Conservation (phyloP, 2,113 vertebrate genomes). For the Sigmodon hispidus region DNA sequence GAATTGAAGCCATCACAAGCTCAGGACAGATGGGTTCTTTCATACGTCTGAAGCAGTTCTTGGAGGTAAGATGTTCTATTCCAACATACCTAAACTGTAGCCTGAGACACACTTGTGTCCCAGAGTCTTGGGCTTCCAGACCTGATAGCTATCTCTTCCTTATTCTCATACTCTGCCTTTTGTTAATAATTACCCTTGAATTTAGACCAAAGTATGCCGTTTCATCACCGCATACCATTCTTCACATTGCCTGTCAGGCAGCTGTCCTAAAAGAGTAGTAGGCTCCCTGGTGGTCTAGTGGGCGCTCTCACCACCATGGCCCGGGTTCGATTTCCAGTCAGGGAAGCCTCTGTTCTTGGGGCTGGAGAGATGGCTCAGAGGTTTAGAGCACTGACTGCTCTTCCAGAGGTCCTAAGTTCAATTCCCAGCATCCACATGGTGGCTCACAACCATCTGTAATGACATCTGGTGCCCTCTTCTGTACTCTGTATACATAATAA, state of each 20-base stretch:
- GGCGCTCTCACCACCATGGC: too few species aligned
- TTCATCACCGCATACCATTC: neutral
- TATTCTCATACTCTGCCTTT: neutral
- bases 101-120: neutral
- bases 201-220: neutral
- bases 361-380: too few species aligned
- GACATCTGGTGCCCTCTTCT: too few species aligned
- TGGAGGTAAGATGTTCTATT: constrained; percentile 86
- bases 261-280: neutral
- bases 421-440: too few species aligned
- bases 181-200: neutral
- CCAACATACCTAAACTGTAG: too few species aligned
- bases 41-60: constrained; percentile 88
- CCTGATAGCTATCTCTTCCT: neutral
- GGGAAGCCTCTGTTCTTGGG: too few species aligned
- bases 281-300: too few species aligned
- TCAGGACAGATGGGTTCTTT: constrained; percentile 90
- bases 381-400: too few species aligned
- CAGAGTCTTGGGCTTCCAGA: neutral
- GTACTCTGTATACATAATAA: too few species aligned
- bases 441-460: too few species aligned
- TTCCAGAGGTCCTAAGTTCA: too few species aligned
- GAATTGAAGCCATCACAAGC: constrained; percentile 90
- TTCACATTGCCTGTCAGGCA: neutral
- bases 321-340: too few species aligned